Evolutionary conservation across 2,888 invertebrate species (phyloP).

Genomic region (Dolichopus griseipennis): DNA sequence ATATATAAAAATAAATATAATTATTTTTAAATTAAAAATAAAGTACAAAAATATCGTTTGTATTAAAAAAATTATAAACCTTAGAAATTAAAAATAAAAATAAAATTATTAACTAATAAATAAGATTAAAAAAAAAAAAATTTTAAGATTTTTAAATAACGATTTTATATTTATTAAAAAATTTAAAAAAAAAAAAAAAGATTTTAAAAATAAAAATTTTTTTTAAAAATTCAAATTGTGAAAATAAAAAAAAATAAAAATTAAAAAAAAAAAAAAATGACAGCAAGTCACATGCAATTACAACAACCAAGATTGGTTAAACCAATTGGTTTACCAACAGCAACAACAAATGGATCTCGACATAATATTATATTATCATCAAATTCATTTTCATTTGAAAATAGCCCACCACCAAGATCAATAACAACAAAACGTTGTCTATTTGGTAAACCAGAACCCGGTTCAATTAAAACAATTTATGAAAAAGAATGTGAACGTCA

Average conservation of each 20-base stretch:
- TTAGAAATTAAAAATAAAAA: too few species aligned
- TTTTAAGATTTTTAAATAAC: too few species aligned
- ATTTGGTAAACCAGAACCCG: constrained; percentile 18
- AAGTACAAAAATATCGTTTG: neutral
- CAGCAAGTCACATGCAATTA: constrained; percentile 18
- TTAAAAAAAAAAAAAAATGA: constrained; percentile 13
- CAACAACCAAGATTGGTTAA: constrained; percentile 16
- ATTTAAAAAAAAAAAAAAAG: neutral
- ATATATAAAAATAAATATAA: neutral
- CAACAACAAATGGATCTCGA: constrained; percentile 14
- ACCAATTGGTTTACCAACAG: constrained; percentile 16
- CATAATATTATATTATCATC: constrained; percentile 9
- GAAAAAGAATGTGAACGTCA: constrained; percentile 15
- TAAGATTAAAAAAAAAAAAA: too few species aligned
- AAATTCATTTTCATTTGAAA: constrained; percentile 8
- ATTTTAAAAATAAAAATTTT: too few species aligned
- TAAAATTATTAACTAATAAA: too few species aligned
- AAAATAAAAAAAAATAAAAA: neutral
- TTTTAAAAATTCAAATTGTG: neutral
- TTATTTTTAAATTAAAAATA: neutral
- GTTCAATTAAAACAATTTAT: constrained; percentile 14
- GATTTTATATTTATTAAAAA: neutral
- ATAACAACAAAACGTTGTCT: constrained; percentile 18
- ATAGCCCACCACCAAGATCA: neutral
- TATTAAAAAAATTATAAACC: neutral